These are phyloP conservation scores for Pholis gunnellus DNA, from an alignment of 2,113 vertebrate species.

Conservation along the genomic window DNA sequence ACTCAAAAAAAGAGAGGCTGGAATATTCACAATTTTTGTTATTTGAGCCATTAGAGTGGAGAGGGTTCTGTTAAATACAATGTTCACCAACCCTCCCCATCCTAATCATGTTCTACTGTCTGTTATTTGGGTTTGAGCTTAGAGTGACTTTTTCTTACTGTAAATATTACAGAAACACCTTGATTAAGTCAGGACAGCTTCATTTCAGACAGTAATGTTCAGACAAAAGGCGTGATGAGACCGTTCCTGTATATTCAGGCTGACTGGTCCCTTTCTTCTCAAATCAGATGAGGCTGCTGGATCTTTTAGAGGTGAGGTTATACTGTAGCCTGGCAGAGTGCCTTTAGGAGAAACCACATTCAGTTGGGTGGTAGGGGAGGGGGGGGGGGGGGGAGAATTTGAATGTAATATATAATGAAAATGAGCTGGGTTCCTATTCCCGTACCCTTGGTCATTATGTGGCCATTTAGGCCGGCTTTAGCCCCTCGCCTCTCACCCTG, in stretches of 20 bases:
- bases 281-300: neutral
- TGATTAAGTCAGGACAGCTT: neutral
- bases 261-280: neutral
- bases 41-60: neutral
- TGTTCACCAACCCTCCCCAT: neutral
- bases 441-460: constrained; percentile 76
- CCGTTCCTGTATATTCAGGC: neutral
- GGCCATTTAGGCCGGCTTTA: constrained; percentile 79
- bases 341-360: constrained; percentile 20
- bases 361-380: constrained; percentile 6
- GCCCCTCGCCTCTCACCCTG: constrained; percentile 73
- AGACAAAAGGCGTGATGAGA: neutral
- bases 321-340: neutral
- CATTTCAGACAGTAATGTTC: neutral
- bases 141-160: neutral
- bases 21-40: neutral
- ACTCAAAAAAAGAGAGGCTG: neutral
- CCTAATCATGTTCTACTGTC: neutral
- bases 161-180: neutral
- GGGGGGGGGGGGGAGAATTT: constrained; percentile 26
- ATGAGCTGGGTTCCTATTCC: constrained; percentile 60
- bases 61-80: neutral
- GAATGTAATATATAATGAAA: constrained; percentile 81
- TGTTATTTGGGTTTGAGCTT: neutral
- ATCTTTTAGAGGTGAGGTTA: neutral